phyloP scores from a whole-genome alignment of 1,140 invertebrate species.

The Helicoverpa zea region DNA sequence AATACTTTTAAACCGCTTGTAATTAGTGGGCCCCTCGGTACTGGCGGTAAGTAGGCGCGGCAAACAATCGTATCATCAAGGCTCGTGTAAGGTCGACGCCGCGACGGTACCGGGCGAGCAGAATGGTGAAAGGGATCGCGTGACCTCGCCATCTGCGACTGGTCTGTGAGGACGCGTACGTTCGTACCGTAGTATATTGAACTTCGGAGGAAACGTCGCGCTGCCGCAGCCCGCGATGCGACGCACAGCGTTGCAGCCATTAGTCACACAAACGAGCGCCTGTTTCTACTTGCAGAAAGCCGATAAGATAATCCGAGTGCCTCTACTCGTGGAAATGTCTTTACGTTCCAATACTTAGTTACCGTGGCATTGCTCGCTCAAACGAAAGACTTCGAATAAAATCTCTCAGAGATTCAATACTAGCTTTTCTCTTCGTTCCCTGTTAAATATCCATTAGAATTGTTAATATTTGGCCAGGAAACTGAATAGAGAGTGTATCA shows the following conservation, averaged over 20 bases:
- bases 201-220: conserved; percentile 52
- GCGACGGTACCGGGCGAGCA: conserved; percentile 66
- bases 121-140: conserved; percentile 76
- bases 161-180: conserved; percentile 60
- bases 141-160: conserved; percentile 73
- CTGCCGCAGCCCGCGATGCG: conserved; percentile 41
- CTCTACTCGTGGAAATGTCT: conserved; percentile 36
- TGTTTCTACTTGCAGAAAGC: conserved; percentile 48
- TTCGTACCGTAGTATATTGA: conserved; percentile 59
- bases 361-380: background rate
- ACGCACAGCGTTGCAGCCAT: conserved; percentile 40
- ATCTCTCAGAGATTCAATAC: background rate
- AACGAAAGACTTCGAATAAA: conserved; percentile 3
- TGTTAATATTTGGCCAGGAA: conserved; percentile 41
- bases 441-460: conserved; percentile 37
- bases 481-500: conserved; percentile 46
- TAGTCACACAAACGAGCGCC: conserved; percentile 42
- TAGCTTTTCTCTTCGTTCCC: conserved; percentile 12
- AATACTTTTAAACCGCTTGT: conserved; percentile 40
- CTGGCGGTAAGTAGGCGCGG: conserved; percentile 50
- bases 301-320: conserved; percentile 46
- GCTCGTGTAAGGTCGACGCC: conserved; percentile 69
- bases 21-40: conserved; percentile 49
- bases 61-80: conserved; percentile 70
- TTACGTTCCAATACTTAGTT: conserved; percentile 26